Evolutionary conservation across 2,888 invertebrate species (phyloP).

Genomic region (Chirona hameri): DNA sequence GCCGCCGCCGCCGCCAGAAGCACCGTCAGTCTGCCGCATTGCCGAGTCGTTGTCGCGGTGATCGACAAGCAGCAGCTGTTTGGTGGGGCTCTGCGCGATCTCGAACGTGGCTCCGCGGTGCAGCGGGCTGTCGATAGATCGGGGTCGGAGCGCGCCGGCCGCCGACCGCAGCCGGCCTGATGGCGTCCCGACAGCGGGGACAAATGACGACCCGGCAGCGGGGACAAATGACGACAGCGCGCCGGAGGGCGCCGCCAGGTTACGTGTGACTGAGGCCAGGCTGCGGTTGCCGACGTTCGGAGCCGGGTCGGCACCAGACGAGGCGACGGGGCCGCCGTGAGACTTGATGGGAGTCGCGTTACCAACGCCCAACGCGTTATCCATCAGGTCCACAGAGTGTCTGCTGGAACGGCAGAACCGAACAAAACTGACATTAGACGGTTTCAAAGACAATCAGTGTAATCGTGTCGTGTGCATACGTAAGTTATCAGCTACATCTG

Average conservation of each 20-base stretch:
- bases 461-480: too few species aligned
- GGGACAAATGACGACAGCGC: neutral
- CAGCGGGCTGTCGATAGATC: neutral
- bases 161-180: neutral
- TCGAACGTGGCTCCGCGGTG: neutral
- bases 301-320: neutral
- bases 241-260: too few species aligned
- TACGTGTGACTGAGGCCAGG: too few species aligned
- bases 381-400: neutral
- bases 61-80: neutral
- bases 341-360: neutral
- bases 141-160: neutral
- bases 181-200: too few species aligned
- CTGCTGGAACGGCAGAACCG: neutral
- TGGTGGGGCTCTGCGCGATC: constrained; percentile 5
- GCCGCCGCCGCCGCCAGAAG: too few species aligned
- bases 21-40: too few species aligned
- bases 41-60: neutral
- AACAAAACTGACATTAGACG: too few species aligned
- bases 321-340: neutral
- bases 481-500: too few species aligned
- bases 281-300: neutral
- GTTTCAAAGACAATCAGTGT: too few species aligned
- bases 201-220: neutral
- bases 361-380: constrained; percentile 1